Base-by-base conservation (phyloP, 2,113 vertebrate species). In the Apodemus speciosus region DNA sequence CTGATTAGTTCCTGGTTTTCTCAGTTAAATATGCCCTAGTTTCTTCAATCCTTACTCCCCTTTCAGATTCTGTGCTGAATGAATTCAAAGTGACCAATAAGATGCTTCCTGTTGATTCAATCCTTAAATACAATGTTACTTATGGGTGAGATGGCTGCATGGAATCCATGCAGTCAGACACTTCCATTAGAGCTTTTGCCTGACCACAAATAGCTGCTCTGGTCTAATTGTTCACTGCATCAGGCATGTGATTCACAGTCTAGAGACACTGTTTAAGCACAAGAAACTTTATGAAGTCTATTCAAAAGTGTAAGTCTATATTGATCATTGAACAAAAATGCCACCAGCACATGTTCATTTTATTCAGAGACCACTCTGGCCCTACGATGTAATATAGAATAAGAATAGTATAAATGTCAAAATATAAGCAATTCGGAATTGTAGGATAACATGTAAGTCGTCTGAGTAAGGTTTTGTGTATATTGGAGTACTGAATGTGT, bases 281-380 rank as follows among this genome's bases (percentile, higher is more conserved):
- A 76, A 56, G 72, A 88, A 77, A 93, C 7, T 92, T 93, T 83
- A 60, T 81, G 90, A 92, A 95, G 94, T 73, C 66, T 88, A 89
- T 85, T 88, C 76, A 94, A 93, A 96, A 90, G 40, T 77, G 88
- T 62, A 90, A 86, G 88, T 85, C 77, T 77, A 49, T 92, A 92
- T 90, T 85, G 93, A 93, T 89, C 71, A 90, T 75, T 96, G 88
- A 85, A 81, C n/a, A 94, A 90, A 79, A 38, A 89, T 79, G 64
- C 32, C 3, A 0, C 79, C 89, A 92, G 81, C 72, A 56, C 80
- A 85, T 2, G 2, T 77, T 46, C 86, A 53, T 72, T 95, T 51
- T 91, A 91, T 85, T 25, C 40, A 91, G 38, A 94, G 79, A 11
- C 1, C 89, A 94, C 49, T 11, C 69, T 88, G 73, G 53, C 83